These are phyloP conservation scores for Saguinus midas DNA, from an alignment of 2,113 vertebrate genomes.

Conservation along the genomic window DNA sequence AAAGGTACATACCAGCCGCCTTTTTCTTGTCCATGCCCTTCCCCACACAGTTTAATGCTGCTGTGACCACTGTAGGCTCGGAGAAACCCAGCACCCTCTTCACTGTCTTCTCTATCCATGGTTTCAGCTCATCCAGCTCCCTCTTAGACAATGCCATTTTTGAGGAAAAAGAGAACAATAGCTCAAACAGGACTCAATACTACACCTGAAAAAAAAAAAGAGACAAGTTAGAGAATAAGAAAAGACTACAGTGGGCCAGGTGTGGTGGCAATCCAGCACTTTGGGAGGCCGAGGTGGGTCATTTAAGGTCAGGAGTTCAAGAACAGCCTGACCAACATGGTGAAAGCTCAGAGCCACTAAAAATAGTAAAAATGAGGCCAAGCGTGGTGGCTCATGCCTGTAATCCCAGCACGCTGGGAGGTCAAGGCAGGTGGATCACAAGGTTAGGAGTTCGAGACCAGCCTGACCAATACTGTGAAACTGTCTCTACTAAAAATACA, in stretches of 20 bases:
- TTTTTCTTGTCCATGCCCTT: slow-evolving; percentile 99
- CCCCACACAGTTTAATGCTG: slow-evolving; percentile 95
- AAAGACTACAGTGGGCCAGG: neutral
- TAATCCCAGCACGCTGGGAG: too few relatives aligned
- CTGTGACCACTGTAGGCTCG: slow-evolving; percentile 95
- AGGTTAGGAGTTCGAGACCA: too few relatives aligned
- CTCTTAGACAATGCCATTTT: slow-evolving; percentile 94
- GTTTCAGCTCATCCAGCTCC: slow-evolving; percentile 96
- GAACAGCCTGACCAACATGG: too few relatives aligned
- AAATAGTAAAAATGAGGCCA: too few relatives aligned
- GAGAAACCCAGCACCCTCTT: slow-evolving; percentile 97
- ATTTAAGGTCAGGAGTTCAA: too few relatives aligned
- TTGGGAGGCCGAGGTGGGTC: too few relatives aligned
- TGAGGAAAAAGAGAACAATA: neutral
- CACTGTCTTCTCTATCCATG: slow-evolving; percentile 98
- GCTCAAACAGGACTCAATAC: neutral
- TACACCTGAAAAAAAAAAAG: slow-evolving; percentile 42
- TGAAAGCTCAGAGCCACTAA: too few relatives aligned
- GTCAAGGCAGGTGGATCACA: too few relatives aligned
- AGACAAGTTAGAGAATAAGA: neutral
- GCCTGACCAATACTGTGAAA: too few relatives aligned
- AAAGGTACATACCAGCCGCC: slow-evolving; percentile 88
- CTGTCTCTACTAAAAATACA: too few relatives aligned
- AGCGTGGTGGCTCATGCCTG: too few relatives aligned
- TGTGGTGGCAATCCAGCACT: too few relatives aligned